Percentiles rank a stretch among this genome's conserved stretches.
Conservation (phyloP, 2,888 invertebrate genomes). For the Sphecodes monilicornis region DNA sequence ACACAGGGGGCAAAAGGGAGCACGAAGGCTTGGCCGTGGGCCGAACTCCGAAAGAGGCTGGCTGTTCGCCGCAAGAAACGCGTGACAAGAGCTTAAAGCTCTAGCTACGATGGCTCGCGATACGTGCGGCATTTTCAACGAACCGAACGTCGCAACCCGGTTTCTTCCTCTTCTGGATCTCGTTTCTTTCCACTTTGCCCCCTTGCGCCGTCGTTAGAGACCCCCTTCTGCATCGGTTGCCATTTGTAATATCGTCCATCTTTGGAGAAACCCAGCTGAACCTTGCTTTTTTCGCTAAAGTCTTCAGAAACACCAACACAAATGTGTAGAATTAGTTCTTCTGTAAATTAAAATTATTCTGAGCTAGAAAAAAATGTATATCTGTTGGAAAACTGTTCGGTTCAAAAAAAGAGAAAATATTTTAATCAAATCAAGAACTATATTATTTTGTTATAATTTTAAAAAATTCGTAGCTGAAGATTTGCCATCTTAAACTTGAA, state of each 20-base stretch:
- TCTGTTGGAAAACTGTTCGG: too few relatives aligned
- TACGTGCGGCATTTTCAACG: conserved; percentile 59
- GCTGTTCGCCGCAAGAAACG: conserved; percentile 32
- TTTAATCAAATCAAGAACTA: too few relatives aligned
- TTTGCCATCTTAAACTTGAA: too few relatives aligned
- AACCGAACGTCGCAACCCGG: conserved; percentile 18
- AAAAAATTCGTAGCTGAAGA: too few relatives aligned
- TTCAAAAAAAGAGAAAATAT: too few relatives aligned
- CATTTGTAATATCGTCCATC: background rate
- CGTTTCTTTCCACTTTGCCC: background rate
- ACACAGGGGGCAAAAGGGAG: conserved; percentile 24
- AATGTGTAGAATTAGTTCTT: too few relatives aligned
- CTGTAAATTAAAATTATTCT: too few relatives aligned
- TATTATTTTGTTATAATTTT: too few relatives aligned
- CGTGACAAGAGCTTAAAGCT: conserved; percentile 59
- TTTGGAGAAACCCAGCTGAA: background rate
- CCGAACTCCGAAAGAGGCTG: conserved; percentile 27
- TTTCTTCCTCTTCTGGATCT: background rate
- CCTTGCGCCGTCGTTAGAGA: background rate
- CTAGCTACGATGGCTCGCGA: conserved; percentile 54
- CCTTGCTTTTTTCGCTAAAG: too few relatives aligned
- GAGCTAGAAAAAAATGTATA: too few relatives aligned
- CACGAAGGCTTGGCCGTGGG: conserved; percentile 39
- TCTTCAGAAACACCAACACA: too few relatives aligned
- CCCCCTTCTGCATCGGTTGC: background rate